Conservation (phyloP, 2,113 vertebrate genomes). For the Cochlearius cochlearius region DNA sequence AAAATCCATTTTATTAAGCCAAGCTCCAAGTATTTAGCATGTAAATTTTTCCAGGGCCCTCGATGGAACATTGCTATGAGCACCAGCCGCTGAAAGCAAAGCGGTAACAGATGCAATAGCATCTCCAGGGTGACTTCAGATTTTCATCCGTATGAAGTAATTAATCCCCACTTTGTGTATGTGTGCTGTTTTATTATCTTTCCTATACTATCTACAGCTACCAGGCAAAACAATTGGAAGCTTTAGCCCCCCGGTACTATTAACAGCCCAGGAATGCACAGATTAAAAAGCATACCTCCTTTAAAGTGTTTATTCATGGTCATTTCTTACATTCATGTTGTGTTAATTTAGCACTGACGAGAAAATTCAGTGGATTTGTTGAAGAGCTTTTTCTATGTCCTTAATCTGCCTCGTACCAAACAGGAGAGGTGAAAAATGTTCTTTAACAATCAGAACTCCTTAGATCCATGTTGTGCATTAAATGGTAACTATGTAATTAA, state of each 20-base stretch:
- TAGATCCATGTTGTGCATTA: conserved; percentile 66
- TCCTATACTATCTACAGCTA: not conserved
- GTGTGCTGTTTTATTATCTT: not conserved
- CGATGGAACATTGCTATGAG: not conserved
- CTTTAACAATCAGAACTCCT: conserved; percentile 60
- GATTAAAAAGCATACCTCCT: not conserved
- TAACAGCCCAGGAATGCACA: not conserved
- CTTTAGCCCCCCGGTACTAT: not conserved
- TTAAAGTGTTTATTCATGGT: not conserved
- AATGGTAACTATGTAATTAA: conserved; percentile 81
- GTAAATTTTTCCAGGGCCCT: conserved; percentile 22
- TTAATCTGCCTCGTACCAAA: not conserved
- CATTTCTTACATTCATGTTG: not conserved
- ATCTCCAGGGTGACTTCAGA: conserved; percentile 39
- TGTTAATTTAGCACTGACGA: not conserved
- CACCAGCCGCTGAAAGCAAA: not conserved
- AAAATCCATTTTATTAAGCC: conserved; percentile 18
- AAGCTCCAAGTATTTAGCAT: conserved; percentile 20
- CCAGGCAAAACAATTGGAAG: not conserved
- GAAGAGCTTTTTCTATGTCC: not conserved
- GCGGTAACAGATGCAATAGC: conserved; percentile 25
- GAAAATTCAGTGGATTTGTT: not conserved
- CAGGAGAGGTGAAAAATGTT: conserved; percentile 27
- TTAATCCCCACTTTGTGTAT: conserved; percentile 5
- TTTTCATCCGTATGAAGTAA: conserved; percentile 35